Evolutionary conservation across 2,113 vertebrate species (phyloP).

Genomic region (Oreochromis tanganicae): DNA sequence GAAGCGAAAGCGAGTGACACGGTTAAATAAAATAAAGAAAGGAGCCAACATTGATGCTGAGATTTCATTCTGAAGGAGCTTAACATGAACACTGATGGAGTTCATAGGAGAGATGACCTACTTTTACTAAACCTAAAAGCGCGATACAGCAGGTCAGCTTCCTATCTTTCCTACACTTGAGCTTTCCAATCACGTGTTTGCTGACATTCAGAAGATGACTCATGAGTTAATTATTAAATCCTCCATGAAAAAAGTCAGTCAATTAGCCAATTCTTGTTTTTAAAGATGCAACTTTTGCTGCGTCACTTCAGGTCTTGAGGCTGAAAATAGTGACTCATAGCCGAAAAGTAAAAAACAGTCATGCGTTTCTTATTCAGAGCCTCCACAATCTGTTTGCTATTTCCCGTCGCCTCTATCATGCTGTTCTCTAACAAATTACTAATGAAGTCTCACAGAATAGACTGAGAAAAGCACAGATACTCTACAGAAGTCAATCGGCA

Average conservation of each 20-base stretch:
- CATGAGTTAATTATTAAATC: neutral
- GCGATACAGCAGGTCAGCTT: slow-evolving; percentile 4
- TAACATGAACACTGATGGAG: slow-evolving; percentile 13
- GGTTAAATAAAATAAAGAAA: neutral
- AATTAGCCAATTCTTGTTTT: neutral
- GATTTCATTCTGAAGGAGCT: slow-evolving; percentile 9
- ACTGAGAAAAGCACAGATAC: neutral
- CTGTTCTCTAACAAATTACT: neutral
- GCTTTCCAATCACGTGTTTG: neutral
- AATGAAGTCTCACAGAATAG: neutral
- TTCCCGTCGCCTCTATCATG: neutral
- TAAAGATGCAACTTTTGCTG: neutral
- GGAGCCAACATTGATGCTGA: neutral
- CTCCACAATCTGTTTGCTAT: neutral
- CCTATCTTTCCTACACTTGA: neutral
- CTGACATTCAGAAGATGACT: neutral
- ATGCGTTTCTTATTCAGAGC: neutral
- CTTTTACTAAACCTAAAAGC: slow-evolving; percentile 21
- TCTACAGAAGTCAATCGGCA: neutral
- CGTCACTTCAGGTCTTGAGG: neutral
- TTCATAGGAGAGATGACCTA: slow-evolving; percentile 46
- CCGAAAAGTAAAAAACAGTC: neutral
- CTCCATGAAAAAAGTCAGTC: neutral
- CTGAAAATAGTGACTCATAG: neutral
- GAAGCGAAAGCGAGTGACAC: neutral